Conservation (phyloP, 2,797 vertebrate genomes). For the Heteromormyrus szaboi region DNA sequence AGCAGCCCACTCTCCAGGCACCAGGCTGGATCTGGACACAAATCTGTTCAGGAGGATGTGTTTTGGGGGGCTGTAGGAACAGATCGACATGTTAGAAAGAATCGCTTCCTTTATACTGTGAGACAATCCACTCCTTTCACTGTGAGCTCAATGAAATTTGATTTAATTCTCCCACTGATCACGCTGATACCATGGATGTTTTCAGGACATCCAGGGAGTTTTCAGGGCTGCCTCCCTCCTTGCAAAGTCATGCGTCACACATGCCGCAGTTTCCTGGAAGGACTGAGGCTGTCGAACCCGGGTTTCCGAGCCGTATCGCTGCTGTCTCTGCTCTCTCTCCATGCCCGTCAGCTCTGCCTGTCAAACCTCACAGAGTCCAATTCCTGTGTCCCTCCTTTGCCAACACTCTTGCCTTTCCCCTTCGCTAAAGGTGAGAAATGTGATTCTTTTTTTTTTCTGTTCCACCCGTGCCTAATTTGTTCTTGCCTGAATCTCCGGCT, state of each 20-base stretch:
- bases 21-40: not conserved
- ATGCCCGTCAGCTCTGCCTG: too few species aligned
- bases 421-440: not conserved
- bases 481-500: not conserved
- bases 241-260: not conserved
- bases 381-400: not conserved
- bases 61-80: not conserved
- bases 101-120: slow-evolving; percentile 33
- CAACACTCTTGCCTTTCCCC: not conserved
- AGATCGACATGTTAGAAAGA: not conserved
- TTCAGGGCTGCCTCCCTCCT: slow-evolving; percentile 43
- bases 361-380: not conserved
- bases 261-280: not conserved
- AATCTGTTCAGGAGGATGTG: not conserved
- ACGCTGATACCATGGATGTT: not conserved
- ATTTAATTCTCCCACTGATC: not conserved
- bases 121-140: slow-evolving; percentile 16
- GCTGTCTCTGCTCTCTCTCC: not conserved
- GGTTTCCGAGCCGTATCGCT: not conserved
- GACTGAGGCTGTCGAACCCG: not conserved
- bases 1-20: not conserved
- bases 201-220: not conserved
- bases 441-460: not conserved
- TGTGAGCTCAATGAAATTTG: not conserved
- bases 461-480: not conserved